Percentiles rank a stretch among this genome's conserved stretches.
These are phyloP conservation scores for Notospermus geniculatus DNA, from an alignment of 1,140 invertebrate species.

Conservation along the genomic window DNA sequence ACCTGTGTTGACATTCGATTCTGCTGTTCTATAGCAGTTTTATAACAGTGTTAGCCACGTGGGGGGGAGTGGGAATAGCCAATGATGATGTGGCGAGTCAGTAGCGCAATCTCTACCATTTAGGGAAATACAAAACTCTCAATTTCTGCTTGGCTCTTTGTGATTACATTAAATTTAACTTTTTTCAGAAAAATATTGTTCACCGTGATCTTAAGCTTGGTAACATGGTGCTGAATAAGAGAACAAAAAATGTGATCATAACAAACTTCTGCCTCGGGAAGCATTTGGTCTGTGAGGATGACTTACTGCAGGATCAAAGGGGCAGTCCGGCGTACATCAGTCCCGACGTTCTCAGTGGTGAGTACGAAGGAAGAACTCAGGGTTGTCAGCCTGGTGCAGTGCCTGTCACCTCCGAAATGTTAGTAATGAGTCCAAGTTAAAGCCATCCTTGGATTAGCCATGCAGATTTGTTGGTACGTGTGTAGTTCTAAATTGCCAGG, in stretches of 20 bases:
- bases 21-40: too few species aligned
- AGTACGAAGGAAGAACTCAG: constrained; percentile 49
- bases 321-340: constrained; percentile 84
- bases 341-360: constrained; percentile 77
- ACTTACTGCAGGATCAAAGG: constrained; percentile 74
- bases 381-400: too few species aligned
- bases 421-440: neutral
- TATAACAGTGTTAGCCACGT: too few species aligned
- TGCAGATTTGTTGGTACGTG: too few species aligned
- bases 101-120: too few species aligned
- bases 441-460: neutral
- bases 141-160: neutral
- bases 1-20: too few species aligned
- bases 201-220: constrained; percentile 80
- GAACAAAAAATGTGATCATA: constrained; percentile 68
- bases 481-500: too few species aligned
- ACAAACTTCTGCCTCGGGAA: constrained; percentile 83
- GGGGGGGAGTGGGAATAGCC: too few species aligned
- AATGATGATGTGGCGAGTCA: too few species aligned
- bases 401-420: constrained; percentile 1
- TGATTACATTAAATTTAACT: constrained; percentile 13
- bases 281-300: constrained; percentile 72
- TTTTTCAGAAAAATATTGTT: constrained; percentile 73
- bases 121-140: too few species aligned
- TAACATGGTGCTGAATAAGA: constrained; percentile 75